Conservation (phyloP, 2,797 vertebrate species). For the Anguilla megastoma region DNA sequence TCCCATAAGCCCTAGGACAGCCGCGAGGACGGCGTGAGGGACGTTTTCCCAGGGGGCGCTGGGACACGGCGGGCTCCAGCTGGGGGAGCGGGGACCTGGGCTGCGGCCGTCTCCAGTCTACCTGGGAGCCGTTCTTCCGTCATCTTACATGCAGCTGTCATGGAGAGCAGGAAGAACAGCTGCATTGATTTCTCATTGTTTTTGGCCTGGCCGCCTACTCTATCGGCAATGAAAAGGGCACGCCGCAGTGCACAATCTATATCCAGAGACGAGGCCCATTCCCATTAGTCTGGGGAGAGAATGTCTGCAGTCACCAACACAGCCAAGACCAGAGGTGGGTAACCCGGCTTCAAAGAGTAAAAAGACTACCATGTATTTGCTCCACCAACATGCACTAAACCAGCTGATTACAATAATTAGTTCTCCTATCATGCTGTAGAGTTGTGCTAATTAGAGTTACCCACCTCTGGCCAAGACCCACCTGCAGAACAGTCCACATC, state of each 20-base stretch:
- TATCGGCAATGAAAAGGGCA: constrained; percentile 67
- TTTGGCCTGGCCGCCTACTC: constrained; percentile 65
- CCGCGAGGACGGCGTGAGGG: constrained; percentile 41
- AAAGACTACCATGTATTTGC: no score
- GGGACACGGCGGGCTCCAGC: constrained; percentile 55
- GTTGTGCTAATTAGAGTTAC: no score
- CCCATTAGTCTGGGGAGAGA: constrained; percentile 60
- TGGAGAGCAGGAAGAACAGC: neutral
- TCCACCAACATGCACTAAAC: no score
- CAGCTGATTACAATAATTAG: no score
- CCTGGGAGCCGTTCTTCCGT: constrained; percentile 59
- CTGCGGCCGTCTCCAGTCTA: constrained; percentile 55
- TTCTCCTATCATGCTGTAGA: no score
- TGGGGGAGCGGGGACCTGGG: constrained; percentile 53
- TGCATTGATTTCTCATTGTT: constrained; percentile 74
- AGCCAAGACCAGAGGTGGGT: constrained; percentile 11
- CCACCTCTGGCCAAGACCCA: constrained; percentile 15
- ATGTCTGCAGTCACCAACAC: constrained; percentile 51
- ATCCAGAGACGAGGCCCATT: constrained; percentile 59
- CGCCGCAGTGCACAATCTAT: constrained; percentile 66
- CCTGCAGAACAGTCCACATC: constrained; percentile 38
- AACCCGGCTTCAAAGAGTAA: no score
- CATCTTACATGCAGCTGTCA: constrained; percentile 36
- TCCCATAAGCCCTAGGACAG: constrained; percentile 25
- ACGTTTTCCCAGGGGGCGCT: constrained; percentile 59